Conservation (phyloP, 2,888 invertebrate species). For the Drosophila nigricruria region DNA sequence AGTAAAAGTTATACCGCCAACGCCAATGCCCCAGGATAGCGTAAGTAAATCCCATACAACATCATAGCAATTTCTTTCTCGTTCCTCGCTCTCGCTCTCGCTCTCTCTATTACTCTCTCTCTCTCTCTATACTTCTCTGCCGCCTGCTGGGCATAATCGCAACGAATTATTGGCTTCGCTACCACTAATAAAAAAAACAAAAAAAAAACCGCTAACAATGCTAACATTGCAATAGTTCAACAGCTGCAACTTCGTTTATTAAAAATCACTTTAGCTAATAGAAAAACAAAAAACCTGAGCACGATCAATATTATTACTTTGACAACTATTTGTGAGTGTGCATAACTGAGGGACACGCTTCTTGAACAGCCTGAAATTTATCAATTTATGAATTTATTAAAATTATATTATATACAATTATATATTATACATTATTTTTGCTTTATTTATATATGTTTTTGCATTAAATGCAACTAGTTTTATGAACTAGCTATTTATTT, state of each 20-base stretch:
- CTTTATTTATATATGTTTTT: neutral
- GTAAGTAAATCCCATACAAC: conserved; percentile 66
- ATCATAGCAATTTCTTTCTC: conserved; percentile 29
- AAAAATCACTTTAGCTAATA: conserved; percentile 13
- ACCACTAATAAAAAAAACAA: conserved; percentile 14
- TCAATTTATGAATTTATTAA: too few species aligned
- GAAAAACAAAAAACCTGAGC: conserved; percentile 7
- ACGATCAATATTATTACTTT: conserved; percentile 8
- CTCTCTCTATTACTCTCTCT: neutral
- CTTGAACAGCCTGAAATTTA: neutral
- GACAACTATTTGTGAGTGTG: conserved; percentile 3
- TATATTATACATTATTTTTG: neutral
- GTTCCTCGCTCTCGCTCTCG: conserved; percentile 18
- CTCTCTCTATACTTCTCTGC: conserved; percentile 6
- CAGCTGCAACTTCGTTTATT: conserved; percentile 17
- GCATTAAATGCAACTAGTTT: neutral
- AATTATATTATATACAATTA: too few species aligned
- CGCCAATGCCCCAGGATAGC: conserved; percentile 75
- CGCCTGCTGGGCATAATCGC: conserved; percentile 14
- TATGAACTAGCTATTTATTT: neutral
- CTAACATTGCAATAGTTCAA: conserved; percentile 28
- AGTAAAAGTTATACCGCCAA: conserved; percentile 74
- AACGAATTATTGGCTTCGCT: conserved; percentile 45
- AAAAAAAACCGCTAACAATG: conserved; percentile 37
- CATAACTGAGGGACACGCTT: conserved; percentile 11